phyloP scores from a whole-genome alignment of 2,888 invertebrate species.

The Macrophya alboannulata region DNA sequence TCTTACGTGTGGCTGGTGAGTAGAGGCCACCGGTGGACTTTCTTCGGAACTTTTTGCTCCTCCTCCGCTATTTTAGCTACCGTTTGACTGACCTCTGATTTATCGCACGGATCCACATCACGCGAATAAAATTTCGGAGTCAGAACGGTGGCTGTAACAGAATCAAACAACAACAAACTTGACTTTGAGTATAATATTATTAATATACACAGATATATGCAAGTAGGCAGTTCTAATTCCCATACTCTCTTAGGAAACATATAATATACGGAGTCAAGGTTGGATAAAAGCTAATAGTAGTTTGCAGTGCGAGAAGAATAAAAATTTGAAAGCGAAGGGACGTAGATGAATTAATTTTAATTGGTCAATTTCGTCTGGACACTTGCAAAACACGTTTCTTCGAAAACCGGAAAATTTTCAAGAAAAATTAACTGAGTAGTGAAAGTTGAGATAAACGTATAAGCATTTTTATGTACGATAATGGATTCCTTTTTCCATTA shows the following conservation, averaged over 20 bases:
- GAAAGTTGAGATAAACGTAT: background rate
- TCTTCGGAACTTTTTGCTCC: slow-evolving; percentile 65
- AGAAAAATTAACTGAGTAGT: background rate
- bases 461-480: background rate
- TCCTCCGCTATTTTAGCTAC: slow-evolving; percentile 64
- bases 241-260: background rate
- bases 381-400: background rate
- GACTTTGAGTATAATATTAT: background rate
- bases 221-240: background rate
- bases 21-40: slow-evolving; percentile 66
- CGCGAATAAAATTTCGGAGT: slow-evolving; percentile 74
- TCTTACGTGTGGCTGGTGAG: slow-evolving; percentile 73
- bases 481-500: slow-evolving; percentile 59
- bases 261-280: background rate
- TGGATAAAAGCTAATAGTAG: background rate
- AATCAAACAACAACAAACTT: slow-evolving; percentile 16
- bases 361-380: background rate
- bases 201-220: background rate
- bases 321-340: background rate
- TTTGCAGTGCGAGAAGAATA: background rate
- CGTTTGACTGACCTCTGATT: slow-evolving; percentile 62
- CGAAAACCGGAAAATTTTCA: background rate
- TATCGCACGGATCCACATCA: slow-evolving; percentile 60
- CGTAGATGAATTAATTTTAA: background rate
- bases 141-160: slow-evolving; percentile 68